Base-by-base conservation (phyloP, 2,888 invertebrate genomes). In the Drosophila kambysellisi region DNA sequence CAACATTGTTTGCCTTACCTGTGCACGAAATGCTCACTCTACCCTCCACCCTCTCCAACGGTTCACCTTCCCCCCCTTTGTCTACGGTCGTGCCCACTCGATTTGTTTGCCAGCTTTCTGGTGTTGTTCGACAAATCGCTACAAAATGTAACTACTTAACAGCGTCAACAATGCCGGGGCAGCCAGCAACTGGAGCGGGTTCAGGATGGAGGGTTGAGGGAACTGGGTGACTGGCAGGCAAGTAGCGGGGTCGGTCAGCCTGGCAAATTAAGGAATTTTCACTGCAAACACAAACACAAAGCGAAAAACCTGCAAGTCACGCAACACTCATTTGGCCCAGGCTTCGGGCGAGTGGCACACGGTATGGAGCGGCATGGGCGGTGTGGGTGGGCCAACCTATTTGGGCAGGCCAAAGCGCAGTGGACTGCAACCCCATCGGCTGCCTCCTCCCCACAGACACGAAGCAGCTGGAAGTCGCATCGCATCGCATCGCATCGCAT, bases 61-160 rank as follows among this genome's bases (percentile, higher is more conserved):
- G 25, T 25, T 6, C 32, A 0, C 25, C 25, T 3, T 1, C 30
- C 25, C 20, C 6, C 6, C 0, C 37, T 6, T 7, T 7, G 12
- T 29, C 29, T 37, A 15, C 17, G n/a, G 29, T 25, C 30, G 52
- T 67, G 51, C 50, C 54, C 33, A 50, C 51, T 56, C 58, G 61
- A 58, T 66, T 74, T 78, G 74, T 79, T 65, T 60, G 60, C 63
- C 56, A 46, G 54, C 53, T 53, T 74, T 65, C 71, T 81, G 62
- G 70, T 88, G 88, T 76, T 79, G 85, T 81, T 78, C 69, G 74
- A 79, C 88, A 86, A 86, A 89, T 86, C 85, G 86, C 75, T 84
- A 84, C 89, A 89, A 89, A 87, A 82, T 89, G 88, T 84, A 87
- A 87, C 88, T 88, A 87, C 88, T 89, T 87, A 87, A 81, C 82